A percentile compares a stretch with the other conserved stretches of the same genome.
These are phyloP conservation scores for Leucosticte australis DNA, from an alignment of 2,113 vertebrate species.

Conservation along the genomic window DNA sequence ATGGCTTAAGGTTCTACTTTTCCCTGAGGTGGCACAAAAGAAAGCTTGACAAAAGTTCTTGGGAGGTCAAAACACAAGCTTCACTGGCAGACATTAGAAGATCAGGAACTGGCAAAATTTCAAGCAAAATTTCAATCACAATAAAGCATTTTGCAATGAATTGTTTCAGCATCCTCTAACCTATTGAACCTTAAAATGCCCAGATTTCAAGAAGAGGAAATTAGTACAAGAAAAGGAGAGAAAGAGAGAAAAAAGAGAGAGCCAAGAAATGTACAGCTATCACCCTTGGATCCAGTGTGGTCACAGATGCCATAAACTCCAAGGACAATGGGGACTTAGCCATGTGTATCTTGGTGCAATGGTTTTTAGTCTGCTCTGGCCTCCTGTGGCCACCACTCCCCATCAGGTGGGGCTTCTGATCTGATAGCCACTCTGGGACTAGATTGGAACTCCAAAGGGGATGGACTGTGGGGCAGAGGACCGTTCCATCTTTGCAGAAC, in stretches of 20 bases:
- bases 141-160: neutral
- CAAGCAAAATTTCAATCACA: neutral
- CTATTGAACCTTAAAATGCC: neutral
- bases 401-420: neutral
- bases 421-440: neutral
- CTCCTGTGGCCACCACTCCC: neutral
- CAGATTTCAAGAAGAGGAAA: neutral
- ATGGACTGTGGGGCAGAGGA: neutral
- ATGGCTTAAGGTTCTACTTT: neutral
- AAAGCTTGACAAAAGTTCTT: neutral
- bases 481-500: neutral
- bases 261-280: neutral
- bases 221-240: neutral
- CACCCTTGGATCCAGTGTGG: neutral
- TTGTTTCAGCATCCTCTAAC: neutral
- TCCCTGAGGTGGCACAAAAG: neutral
- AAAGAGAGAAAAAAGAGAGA: neutral
- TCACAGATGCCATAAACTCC: neutral
- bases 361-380: neutral
- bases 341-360: fast-evolving
- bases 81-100: neutral
- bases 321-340: no score
- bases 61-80: neutral
- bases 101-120: neutral
- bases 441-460: neutral